A percentile compares a stretch with the other conserved stretches of the same genome.
phyloP scores from a whole-genome alignment of 2,797 vertebrate genomes.

The Agapornis canus region DNA sequence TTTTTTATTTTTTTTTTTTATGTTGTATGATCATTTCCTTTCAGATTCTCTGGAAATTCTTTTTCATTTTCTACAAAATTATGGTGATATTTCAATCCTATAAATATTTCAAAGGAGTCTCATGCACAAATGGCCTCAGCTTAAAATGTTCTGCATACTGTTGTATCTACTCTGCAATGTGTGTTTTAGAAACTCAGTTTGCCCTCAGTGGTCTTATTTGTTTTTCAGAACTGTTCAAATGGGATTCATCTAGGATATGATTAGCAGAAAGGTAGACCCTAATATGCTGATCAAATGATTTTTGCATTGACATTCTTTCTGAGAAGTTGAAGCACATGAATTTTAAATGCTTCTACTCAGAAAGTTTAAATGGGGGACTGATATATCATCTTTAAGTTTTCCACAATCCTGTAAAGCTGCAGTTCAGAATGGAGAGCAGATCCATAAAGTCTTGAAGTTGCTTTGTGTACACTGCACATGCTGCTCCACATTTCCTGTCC shows the following conservation, averaged over 20 bases:
- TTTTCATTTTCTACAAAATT: not conserved
- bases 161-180: not conserved
- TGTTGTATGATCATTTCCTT: not conserved
- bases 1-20: no score
- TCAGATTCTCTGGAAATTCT: not conserved
- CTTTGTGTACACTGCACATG: accelerated
- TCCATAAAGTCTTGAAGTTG: not conserved
- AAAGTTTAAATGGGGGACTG: not conserved
- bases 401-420: not conserved
- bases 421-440: not conserved
- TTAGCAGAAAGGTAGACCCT: not conserved
- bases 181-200: not conserved
- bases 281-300: not conserved
- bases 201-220: not conserved
- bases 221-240: not conserved
- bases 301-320: not conserved
- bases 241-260: not conserved
- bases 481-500: not conserved
- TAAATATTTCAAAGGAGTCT: not conserved
- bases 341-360: not conserved
- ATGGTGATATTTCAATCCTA: not conserved
- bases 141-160: not conserved
- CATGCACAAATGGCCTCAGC: not conserved
- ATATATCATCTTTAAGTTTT: not conserved
- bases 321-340: not conserved